Percentiles rank a stretch among this genome's conserved stretches.
Conservation (phyloP, 2,113 vertebrate genomes). For the Saguinus imperator region DNA sequence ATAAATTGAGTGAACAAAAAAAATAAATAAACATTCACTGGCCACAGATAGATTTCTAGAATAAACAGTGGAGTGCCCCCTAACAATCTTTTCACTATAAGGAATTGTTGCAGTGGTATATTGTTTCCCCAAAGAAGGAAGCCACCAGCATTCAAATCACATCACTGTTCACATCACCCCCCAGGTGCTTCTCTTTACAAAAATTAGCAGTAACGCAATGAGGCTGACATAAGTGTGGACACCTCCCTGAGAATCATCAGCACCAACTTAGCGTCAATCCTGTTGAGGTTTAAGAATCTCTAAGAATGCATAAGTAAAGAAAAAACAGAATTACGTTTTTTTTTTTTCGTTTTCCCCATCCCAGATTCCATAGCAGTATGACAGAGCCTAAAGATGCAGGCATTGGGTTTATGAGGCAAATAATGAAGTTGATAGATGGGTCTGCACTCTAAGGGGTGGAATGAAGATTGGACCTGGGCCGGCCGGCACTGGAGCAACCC, state of each 20-base stretch:
- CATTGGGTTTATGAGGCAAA: conserved; percentile 61
- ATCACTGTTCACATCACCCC: not conserved
- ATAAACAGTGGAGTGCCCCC: not conserved
- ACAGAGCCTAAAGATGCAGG: conserved; percentile 33
- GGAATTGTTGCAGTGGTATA: not conserved
- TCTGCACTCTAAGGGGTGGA: conserved; percentile 37
- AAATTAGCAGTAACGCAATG: not conserved
- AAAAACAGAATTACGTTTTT: not conserved
- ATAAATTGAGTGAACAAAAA: not conserved
- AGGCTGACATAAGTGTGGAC: not conserved
- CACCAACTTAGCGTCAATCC: not conserved
- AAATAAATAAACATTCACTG: not conserved
- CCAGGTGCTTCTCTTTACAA: not conserved
- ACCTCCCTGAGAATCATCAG: not conserved
- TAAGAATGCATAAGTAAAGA: not conserved
- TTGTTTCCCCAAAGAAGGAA: not conserved
- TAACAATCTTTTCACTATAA: not conserved
- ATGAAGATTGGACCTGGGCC: conserved; percentile 23
- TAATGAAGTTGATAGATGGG: conserved; percentile 58
- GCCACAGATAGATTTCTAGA: not conserved
- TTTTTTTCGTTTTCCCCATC: not conserved
- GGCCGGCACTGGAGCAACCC: not conserved
- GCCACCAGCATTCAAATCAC: not conserved
- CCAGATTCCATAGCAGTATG: not conserved
- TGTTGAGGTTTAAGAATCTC: not conserved